A percentile compares a stretch with the other conserved stretches of the same genome.
Conservation (phyloP, 2,113 vertebrate species). For the Gnathonemus longibarbis region DNA sequence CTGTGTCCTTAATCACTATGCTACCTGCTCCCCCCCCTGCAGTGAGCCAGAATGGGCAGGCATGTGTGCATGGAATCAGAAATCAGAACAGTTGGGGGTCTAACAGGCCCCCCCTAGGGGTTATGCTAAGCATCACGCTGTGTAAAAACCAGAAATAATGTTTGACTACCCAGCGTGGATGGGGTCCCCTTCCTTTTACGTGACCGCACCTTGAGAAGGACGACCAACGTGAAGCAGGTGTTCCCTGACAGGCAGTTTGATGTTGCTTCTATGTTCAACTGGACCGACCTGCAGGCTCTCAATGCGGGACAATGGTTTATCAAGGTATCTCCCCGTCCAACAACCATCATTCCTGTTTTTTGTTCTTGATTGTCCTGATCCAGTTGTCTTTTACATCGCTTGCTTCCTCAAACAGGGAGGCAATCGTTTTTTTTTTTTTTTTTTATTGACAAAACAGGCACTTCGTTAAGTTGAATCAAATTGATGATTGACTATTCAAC, state of each 20-base stretch:
- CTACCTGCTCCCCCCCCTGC: background rate
- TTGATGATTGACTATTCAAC: background rate
- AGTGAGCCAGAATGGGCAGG: background rate
- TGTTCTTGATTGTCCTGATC: background rate
- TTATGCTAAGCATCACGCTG: background rate
- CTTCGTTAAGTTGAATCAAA: background rate
- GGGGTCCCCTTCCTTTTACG: slow-evolving; percentile 90
- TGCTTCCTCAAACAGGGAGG: background rate
- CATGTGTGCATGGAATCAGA: background rate
- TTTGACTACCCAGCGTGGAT: slow-evolving; percentile 63
- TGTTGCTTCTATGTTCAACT: slow-evolving; percentile 80
- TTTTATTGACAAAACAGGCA: background rate
- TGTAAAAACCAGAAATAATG: background rate
- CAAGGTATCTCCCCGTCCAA: slow-evolving; percentile 55
- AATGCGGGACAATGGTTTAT: slow-evolving; percentile 92
- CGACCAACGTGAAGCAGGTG: slow-evolving; percentile 72
- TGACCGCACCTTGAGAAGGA: slow-evolving; percentile 74
- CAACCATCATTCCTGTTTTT: background rate
- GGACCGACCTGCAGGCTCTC: slow-evolving; percentile 80
- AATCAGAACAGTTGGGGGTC: background rate
- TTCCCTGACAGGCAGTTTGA: slow-evolving; percentile 68
- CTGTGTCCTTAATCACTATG: background rate
- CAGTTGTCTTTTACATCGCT: background rate
- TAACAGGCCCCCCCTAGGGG: background rate
- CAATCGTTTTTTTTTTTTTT: background rate